Conservation (phyloP, 2,888 invertebrate genomes). For the Acronicta aceris region DNA sequence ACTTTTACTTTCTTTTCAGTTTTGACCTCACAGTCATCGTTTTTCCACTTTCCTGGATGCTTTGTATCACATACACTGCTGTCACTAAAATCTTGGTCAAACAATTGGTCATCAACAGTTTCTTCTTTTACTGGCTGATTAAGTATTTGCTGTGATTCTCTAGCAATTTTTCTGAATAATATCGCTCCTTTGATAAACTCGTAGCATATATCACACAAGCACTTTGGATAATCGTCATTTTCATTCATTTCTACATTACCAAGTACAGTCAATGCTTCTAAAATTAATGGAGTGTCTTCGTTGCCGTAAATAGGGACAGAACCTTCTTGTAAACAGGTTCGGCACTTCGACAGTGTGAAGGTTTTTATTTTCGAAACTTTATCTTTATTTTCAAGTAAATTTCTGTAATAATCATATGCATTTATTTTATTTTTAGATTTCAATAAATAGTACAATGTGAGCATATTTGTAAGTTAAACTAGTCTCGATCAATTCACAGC, state of each 20-base stretch:
- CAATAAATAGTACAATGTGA: conserved; percentile 52
- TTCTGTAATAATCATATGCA: conserved; percentile 46
- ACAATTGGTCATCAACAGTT: conserved; percentile 33
- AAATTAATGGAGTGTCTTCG: conserved; percentile 16
- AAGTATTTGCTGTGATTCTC: conserved; percentile 66
- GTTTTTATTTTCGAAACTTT: conserved; percentile 24
- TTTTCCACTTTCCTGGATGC: conserved; percentile 46
- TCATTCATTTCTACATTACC: conserved; percentile 65
- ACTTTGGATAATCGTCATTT: conserved; percentile 70
- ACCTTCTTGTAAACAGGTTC: conserved; percentile 55
- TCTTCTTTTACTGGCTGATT: conserved; percentile 60
- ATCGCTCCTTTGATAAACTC: conserved; percentile 73
- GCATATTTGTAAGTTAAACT: conserved; percentile 35
- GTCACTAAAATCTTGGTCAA: conserved; percentile 56
- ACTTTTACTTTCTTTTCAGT: conserved; percentile 54
- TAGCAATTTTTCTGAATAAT: conserved; percentile 72
- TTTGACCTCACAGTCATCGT: conserved; percentile 39
- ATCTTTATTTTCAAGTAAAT: conserved; percentile 30
- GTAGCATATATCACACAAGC: conserved; percentile 71
- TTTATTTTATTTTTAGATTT: conserved; percentile 28
- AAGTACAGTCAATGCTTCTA: conserved; percentile 29
- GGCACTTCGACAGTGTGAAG: conserved; percentile 24
- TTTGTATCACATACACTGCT: conserved; percentile 48
- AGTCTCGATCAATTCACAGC: no score
- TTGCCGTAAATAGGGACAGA: conserved; percentile 54